Percentiles rank a stretch among this genome's conserved stretches.
phyloP scores from a whole-genome alignment of 2,113 vertebrate species.

The Cavia aperea region DNA sequence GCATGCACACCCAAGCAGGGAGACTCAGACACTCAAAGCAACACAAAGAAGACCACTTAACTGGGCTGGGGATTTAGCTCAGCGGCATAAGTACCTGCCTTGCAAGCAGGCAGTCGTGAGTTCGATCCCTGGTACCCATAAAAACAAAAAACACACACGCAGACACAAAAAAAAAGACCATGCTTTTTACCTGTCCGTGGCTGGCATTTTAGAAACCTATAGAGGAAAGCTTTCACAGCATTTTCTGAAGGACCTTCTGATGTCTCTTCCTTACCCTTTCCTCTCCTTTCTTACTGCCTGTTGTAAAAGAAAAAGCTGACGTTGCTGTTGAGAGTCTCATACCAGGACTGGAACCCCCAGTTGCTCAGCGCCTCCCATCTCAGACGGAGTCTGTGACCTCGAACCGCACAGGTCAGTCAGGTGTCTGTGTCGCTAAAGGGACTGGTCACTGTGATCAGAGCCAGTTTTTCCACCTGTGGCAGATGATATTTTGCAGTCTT shows the following conservation, averaged over 20 bases:
- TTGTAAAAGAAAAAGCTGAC: slow-evolving; percentile 79
- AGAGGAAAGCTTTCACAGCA: slow-evolving; percentile 4
- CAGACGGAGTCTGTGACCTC: slow-evolving; percentile 83
- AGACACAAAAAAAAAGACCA: too few species aligned
- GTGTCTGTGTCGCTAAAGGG: background rate
- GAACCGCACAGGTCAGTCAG: slow-evolving; percentile 88
- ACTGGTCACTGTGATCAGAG: rapidly evolving
- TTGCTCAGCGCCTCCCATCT: slow-evolving; percentile 80
- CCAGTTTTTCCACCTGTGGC: background rate
- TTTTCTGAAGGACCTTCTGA: slow-evolving; percentile 20
- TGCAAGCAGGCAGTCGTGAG: too few species aligned
- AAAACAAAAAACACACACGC: too few species aligned
- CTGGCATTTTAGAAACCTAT: background rate
- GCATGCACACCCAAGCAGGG: background rate
- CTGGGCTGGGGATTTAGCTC: too few species aligned
- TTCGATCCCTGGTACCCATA: too few species aligned
- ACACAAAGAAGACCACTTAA: background rate
- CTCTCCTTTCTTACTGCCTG: slow-evolving; percentile 42
- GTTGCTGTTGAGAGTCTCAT: slow-evolving; percentile 89
- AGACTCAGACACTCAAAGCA: background rate
- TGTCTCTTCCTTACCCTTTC: slow-evolving; percentile 62
- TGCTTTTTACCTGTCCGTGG: background rate
- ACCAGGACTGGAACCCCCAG: slow-evolving; percentile 88
- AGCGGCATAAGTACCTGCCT: too few species aligned
- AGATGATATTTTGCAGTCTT: background rate